phyloP scores from a whole-genome alignment of 2,797 vertebrate species.

The Borostomias antarcticus region DNA sequence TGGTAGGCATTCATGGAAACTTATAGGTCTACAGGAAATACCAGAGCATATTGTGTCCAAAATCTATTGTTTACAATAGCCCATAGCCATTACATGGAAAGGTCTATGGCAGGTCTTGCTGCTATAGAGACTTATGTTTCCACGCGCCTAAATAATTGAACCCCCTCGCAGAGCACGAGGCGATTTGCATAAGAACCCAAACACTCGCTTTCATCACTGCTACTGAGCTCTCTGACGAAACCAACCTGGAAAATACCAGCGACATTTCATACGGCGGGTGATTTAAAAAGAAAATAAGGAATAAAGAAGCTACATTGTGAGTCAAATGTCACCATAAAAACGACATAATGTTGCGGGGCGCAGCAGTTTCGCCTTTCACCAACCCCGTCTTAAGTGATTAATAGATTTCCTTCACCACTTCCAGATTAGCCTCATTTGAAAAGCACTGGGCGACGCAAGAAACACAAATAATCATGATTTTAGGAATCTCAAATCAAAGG shows the following conservation, averaged over 20 bases:
- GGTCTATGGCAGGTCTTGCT: slow-evolving; percentile 15
- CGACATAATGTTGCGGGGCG: slow-evolving; percentile 5
- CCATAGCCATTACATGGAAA: not conserved
- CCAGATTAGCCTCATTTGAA: slow-evolving; percentile 56
- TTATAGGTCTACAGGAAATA: slow-evolving; percentile 1
- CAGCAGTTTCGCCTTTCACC: slow-evolving; percentile 23
- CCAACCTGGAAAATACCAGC: not conserved
- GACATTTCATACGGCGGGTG: no score
- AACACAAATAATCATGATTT: slow-evolving; percentile 23
- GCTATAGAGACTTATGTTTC: slow-evolving; percentile 39
- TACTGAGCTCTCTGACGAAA: no score
- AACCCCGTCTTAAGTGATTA: slow-evolving; percentile 55
- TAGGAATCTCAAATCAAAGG: not conserved
- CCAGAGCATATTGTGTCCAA: no score
- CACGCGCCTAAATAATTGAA: slow-evolving; percentile 67
- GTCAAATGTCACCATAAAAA: slow-evolving; percentile 3
- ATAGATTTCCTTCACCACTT: slow-evolving; percentile 50
- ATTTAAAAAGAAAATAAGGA: not conserved
- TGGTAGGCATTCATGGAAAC: no score
- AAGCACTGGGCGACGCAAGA: slow-evolving; percentile 38
- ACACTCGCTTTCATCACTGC: slow-evolving; percentile 46
- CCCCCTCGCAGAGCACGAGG: slow-evolving; percentile 35
- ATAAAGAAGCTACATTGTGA: not conserved
- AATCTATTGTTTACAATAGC: slow-evolving; percentile 5
- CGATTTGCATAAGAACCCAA: slow-evolving; percentile 79